Base-by-base conservation (phyloP, 1,140 invertebrate genomes). In the Cherax destructor region DNA sequence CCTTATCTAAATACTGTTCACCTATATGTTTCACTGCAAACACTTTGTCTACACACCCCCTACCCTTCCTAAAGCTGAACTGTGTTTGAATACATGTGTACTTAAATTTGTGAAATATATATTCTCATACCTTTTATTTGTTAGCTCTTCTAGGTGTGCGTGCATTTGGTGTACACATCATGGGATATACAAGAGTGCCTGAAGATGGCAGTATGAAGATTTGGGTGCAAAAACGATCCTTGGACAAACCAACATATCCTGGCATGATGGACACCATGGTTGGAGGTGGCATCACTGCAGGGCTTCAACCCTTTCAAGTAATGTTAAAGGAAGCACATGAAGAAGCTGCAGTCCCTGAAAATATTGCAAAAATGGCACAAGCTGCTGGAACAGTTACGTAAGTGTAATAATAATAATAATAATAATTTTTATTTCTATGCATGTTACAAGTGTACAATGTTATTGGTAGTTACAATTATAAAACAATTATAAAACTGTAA, bases 191-290 rank as follows among this genome's bases (percentile, higher is more conserved):
- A 16, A 96, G 96, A 93, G 96, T 98, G 95, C 97, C 97, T 21
- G 96, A 96, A 77, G 97, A 97, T 94, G 97, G 98, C 11, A 94
- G 98, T 74, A 98, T 97, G 94, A 65, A 13, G 11, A 97, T 99
- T 94, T 99, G 98, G 98, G 95, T 99, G 92, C 98, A 98, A 94
- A 97, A 97, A 94, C 95, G 98, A 93, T 97, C 98, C 91, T 95
- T 96, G 83, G 98, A 96, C 49, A 99, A 99, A 95, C 97, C 98
- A 94, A 99, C 98, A 47, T 99, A 98, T 97, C 98, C 98, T 86
- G 97, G 97, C 83, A 98, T 98, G 95, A 97, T 98, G 96, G 98
- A 99, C 94, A 99, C 98, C 94, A 98, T 99, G 97, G 98, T 96
- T 93, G 94, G 92, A 92, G 98, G 98, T 88, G 98, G 98, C 18